A percentile compares a stretch with the other conserved stretches of the same genome.
Conservation (phyloP, 2,797 vertebrate genomes). For the Furcifer pardalis region DNA sequence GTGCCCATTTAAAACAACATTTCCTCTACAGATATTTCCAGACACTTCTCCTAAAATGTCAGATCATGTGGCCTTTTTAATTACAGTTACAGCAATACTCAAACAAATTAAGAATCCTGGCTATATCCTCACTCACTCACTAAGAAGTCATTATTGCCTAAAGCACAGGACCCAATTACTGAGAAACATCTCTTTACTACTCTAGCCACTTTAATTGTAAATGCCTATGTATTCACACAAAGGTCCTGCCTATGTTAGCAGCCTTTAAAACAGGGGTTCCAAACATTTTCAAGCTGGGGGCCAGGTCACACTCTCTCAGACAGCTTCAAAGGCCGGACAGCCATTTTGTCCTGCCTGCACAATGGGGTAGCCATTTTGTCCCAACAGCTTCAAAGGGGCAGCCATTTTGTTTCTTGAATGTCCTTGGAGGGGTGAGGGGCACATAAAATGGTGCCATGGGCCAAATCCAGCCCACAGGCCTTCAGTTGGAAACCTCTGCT, state of each 20-base stretch:
- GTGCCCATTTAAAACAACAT: neutral
- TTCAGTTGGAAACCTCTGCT: too few species aligned
- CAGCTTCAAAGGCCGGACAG: too few species aligned
- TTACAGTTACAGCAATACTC: neutral
- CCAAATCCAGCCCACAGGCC: too few species aligned
- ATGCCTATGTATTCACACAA: neutral
- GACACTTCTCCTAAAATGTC: neutral
- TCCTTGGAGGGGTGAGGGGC: too few species aligned
- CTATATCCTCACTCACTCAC: neutral
- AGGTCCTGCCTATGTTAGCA: neutral
- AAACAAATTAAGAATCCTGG: neutral
- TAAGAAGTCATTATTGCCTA: neutral
- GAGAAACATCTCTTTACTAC: neutral
- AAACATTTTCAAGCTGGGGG: too few species aligned
- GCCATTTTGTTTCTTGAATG: too few species aligned
- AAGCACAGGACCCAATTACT: neutral
- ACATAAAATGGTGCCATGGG: too few species aligned
- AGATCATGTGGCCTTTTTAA: neutral
- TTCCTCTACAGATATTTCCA: neutral
- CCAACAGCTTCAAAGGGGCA: too few species aligned
- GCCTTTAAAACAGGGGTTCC: neutral
- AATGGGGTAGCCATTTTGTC: too few species aligned
- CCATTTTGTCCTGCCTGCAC: too few species aligned
- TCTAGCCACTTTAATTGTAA: neutral
- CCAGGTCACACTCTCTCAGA: too few species aligned